A percentile compares a stretch with the other conserved stretches of the same genome.
These are phyloP conservation scores for Nephrocerus scutellatus DNA, from an alignment of 2,888 invertebrate genomes.

Conservation along the genomic window DNA sequence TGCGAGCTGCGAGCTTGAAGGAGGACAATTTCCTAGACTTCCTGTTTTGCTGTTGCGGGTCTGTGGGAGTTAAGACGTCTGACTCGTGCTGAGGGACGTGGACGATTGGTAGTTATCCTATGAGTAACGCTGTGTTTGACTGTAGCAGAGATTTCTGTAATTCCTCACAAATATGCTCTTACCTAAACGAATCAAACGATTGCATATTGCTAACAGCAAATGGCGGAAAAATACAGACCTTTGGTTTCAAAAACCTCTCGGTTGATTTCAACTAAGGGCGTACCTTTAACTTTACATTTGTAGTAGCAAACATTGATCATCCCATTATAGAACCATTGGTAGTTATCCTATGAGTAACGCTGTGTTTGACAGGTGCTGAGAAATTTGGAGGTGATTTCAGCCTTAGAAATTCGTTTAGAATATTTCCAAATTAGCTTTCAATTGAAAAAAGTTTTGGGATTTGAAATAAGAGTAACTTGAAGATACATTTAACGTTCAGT, in stretches of 20 bases:
- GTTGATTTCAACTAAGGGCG: too few species aligned
- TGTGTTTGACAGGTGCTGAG: constrained; percentile 10
- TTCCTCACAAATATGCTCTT: constrained; percentile 6
- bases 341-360: constrained; percentile 14
- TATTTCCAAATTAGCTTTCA: constrained; percentile 11
- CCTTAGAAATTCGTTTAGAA: constrained; percentile 10
- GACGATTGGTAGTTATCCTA: constrained; percentile 17
- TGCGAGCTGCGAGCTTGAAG: constrained; percentile 27
- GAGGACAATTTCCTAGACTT: constrained; percentile 25
- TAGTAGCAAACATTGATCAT: too few species aligned
- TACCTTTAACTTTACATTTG: too few species aligned
- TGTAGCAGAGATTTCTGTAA: constrained; percentile 6
- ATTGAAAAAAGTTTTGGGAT: constrained; percentile 7
- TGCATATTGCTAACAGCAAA: too few species aligned
- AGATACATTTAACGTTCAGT: too few species aligned
- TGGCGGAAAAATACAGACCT: constrained; percentile 6
- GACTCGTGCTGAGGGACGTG: constrained; percentile 18
- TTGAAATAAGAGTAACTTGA: background rate
- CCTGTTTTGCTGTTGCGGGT: constrained; percentile 21
- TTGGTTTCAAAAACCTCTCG: constrained; percentile 6
- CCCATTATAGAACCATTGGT: constrained; percentile 17
- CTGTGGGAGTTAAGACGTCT: constrained; percentile 24
- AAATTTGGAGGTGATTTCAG: constrained; percentile 16
- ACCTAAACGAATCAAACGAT: too few species aligned
- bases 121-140: constrained; percentile 13